Evolutionary conservation across 2,113 vertebrate genomes (phyloP).

Genomic region (Dendropsophus ebraccatus): DNA sequence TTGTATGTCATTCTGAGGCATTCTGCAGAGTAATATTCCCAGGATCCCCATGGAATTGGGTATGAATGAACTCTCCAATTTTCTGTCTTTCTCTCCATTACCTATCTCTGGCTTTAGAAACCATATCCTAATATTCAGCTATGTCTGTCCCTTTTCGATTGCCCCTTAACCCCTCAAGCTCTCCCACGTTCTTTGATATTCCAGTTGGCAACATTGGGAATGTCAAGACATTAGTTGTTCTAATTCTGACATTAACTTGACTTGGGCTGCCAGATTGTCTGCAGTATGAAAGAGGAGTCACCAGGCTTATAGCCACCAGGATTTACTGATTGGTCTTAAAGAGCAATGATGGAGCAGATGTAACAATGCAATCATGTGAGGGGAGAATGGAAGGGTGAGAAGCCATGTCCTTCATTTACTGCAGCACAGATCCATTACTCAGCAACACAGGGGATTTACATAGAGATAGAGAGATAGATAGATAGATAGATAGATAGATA

Average conservation of each 20-base stretch:
- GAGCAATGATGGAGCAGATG: slow-evolving; percentile 47
- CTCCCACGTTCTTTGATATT: slow-evolving; percentile 18
- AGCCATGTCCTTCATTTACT: slow-evolving; percentile 38
- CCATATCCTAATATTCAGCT: slow-evolving; percentile 32
- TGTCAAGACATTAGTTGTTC: slow-evolving; percentile 53
- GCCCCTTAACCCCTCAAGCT: slow-evolving; percentile 2
- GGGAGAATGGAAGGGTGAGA: slow-evolving; percentile 38
- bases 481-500: too few species aligned
- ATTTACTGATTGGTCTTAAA: slow-evolving; percentile 51
- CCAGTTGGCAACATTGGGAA: slow-evolving; percentile 52
- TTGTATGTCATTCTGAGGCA: slow-evolving; percentile 23
- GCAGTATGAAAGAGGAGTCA: slow-evolving; percentile 58
- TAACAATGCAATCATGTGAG: slow-evolving; percentile 55
- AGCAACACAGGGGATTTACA: background rate
- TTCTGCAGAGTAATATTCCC: background rate
- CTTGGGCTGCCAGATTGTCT: slow-evolving; percentile 59
- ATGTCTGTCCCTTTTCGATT: slow-evolving; percentile 34
- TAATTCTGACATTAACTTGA: slow-evolving; percentile 56
- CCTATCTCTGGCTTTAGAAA: slow-evolving; percentile 9
- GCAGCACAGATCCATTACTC: slow-evolving; percentile 15
- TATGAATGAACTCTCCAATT: slow-evolving; percentile 14
- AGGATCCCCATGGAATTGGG: slow-evolving; percentile 15
- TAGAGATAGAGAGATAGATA: too few species aligned
- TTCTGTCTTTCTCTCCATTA: background rate
- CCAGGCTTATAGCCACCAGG: slow-evolving; percentile 52